Evolutionary conservation across 2,888 invertebrate genomes (phyloP).

Genomic region (Apamea crenata): DNA sequence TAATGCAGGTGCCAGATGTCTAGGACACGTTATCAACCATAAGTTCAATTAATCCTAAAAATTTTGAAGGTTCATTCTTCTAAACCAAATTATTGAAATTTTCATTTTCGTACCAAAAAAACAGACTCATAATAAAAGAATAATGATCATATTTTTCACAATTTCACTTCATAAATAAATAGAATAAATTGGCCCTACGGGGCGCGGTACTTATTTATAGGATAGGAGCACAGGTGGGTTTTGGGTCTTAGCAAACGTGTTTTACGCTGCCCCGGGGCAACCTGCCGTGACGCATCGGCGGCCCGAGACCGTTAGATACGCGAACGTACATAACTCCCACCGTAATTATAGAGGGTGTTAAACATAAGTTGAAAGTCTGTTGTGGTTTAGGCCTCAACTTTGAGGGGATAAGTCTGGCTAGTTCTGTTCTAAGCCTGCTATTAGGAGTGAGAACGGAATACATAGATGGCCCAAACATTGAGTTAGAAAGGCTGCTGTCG

Average conservation of each 20-base stretch:
- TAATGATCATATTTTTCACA: conserved; percentile 65
- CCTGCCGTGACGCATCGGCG: conserved; percentile 77
- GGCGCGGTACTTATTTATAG: conserved; percentile 81
- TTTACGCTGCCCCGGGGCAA: conserved; percentile 81
- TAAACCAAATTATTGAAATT: neutral
- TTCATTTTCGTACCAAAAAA: neutral
- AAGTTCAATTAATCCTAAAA: neutral
- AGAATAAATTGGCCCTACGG: conserved; percentile 81
- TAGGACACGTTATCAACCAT: conserved; percentile 10
- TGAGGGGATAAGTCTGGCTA: conserved; percentile 18
- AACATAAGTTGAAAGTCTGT: conserved; percentile 59
- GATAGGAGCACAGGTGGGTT: conserved; percentile 80
- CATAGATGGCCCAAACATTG: neutral
- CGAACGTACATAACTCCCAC: conserved; percentile 58
- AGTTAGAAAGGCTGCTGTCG: neutral
- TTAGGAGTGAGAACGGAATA: neutral
- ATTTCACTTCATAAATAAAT: conserved; percentile 80
- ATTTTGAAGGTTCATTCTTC: neutral
- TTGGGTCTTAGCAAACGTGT: conserved; percentile 76
- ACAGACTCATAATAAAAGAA: conserved; percentile 39
- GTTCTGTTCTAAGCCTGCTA: neutral
- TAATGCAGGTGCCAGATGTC: conserved; percentile 13
- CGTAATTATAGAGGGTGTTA: conserved; percentile 63
- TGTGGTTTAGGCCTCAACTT: conserved; percentile 39
- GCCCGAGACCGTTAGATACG: conserved; percentile 72